These are phyloP conservation scores for Aspiorhynchus laticeps DNA, from an alignment of 2,113 vertebrate genomes.

Conservation along the genomic window DNA sequence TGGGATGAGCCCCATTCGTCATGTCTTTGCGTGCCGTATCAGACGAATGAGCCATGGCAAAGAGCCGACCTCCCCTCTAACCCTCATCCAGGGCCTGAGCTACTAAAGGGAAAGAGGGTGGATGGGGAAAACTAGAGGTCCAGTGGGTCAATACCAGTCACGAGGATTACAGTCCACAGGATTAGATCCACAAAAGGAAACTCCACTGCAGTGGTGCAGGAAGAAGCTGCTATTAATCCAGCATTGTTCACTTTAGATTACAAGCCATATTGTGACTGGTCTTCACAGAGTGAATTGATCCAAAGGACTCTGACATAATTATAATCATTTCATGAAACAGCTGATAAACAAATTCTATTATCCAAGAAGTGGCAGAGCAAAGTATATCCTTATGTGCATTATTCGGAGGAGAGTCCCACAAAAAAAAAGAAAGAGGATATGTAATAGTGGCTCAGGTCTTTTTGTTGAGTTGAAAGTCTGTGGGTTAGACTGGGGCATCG, in stretches of 20 bases:
- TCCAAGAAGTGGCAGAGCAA: background rate
- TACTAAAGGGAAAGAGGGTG: constrained; percentile 21
- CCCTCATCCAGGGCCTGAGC: constrained; percentile 72
- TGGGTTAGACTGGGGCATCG: background rate
- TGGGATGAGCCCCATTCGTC: constrained; percentile 78
- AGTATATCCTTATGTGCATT: constrained; percentile 5
- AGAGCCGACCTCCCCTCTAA: constrained; percentile 43
- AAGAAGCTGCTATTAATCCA: constrained; percentile 12
- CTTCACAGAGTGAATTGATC: constrained; percentile 6
- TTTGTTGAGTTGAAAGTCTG: background rate
- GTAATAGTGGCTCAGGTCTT: background rate
- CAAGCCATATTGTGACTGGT: background rate
- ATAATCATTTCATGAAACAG: background rate
- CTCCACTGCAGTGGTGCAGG: constrained; percentile 14
- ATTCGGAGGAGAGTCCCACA: background rate
- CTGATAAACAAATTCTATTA: background rate
- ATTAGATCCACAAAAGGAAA: constrained; percentile 30
- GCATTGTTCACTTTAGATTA: constrained; percentile 14
- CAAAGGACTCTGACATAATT: background rate
- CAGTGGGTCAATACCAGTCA: constrained; percentile 17
- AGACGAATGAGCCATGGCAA: constrained; percentile 83
- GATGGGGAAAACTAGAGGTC: constrained; percentile 13
- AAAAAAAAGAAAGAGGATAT: background rate
- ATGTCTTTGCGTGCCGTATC: constrained; percentile 76
- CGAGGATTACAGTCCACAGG: background rate